Base-by-base conservation (phyloP, 2,113 vertebrate genomes). In the Cranoglanis bouderius region DNA sequence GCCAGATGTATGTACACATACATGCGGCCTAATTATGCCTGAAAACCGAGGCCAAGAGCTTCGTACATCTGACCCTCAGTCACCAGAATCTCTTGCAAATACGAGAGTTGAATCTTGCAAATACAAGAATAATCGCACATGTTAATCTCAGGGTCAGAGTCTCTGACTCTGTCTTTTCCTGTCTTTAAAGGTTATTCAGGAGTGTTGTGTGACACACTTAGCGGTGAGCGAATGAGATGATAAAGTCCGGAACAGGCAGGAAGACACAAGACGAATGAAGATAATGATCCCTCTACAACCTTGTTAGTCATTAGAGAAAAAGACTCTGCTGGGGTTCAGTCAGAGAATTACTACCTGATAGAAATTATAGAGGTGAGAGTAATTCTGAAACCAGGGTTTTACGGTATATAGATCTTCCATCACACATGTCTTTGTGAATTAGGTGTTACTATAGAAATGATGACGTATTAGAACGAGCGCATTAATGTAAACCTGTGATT, bases 111-210 rank as follows among this genome's bases (percentile, higher is more conserved):
- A 67, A 67, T 67, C n/a, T 67, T 13, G 74, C 43, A 77, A 77
- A 80, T 51, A 26, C 24, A 46, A 14, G 74, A 74, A 24, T 74
- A 21, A 77, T 43, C 9, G 1, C 6, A 26, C 38, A 77, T 24
- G 26, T 80, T 53, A n/a, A 53, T 53, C 14, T 53, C 49, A 32
- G 46, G 5, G 3, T 46, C 12, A 77, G 6, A 21, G 7, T 6
- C 21, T 38, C 24, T 77, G 14, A 14, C 7, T 43, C 4, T 78
- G 16, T 51, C 3, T 75, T 43, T 26, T 81, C 1, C n/a, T 55
- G 51, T 55, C 78, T 82, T 53, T 57, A 82, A 82, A 82, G 51
- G n/a, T 55, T 55, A 53, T 49, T 80, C 77, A 18, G 24, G 19
- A 82, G 78, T 21, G 51, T 55, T 82, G 51, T 57, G 29, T 53